These are phyloP conservation scores for Eretmocerus hayati DNA, from an alignment of 2,888 invertebrate genomes.

Conservation along the genomic window DNA sequence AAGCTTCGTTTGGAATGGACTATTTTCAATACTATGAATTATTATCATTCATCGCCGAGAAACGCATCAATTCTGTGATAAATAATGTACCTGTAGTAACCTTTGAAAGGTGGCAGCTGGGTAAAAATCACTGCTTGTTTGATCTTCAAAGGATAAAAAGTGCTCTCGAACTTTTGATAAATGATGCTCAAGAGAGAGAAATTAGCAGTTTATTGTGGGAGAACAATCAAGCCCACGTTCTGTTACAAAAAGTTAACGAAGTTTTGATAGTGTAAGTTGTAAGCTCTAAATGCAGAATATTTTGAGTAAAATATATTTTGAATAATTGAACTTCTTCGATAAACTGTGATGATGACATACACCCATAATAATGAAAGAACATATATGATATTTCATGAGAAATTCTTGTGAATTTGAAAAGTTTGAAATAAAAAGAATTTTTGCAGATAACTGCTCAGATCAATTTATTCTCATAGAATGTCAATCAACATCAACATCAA, in stretches of 20 bases:
- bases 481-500: too few relatives aligned
- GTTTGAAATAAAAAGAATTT: too few relatives aligned
- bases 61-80: conserved; percentile 51
- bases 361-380: too few relatives aligned
- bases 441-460: too few relatives aligned
- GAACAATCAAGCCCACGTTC: conserved; percentile 23
- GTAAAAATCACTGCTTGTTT: conserved; percentile 48
- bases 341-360: too few relatives aligned
- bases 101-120: conserved; percentile 46
- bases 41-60: conserved; percentile 57
- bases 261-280: conserved; percentile 8
- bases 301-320: too few relatives aligned
- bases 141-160: conserved; percentile 47
- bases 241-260: conserved; percentile 26
- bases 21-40: conserved; percentile 62
- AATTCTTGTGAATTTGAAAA: too few relatives aligned
- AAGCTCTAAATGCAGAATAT: too few relatives aligned
- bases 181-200: conserved; percentile 33
- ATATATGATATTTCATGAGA: too few relatives aligned
- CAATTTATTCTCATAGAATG: too few relatives aligned
- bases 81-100: conserved; percentile 34
- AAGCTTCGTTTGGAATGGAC: conserved; percentile 72
- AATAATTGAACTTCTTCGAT: too few relatives aligned
- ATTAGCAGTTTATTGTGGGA: conserved; percentile 30
- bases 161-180: conserved; percentile 47